Evolutionary conservation across 2,888 invertebrate genomes (phyloP).

Genomic region (Odontothrips loti): DNA sequence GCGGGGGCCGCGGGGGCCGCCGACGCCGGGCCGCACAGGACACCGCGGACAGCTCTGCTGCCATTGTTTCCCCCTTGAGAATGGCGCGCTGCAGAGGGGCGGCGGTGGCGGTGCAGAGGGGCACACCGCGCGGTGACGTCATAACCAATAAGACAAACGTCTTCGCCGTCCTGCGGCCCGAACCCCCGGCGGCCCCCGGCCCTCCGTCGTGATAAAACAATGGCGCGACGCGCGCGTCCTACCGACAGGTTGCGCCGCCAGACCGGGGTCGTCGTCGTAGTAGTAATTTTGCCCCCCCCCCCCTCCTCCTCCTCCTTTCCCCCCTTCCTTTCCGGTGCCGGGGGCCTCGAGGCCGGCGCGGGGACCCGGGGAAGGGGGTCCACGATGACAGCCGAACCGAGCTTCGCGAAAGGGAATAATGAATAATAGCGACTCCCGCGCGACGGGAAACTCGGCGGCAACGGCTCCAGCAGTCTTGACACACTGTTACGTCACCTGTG

Average conservation of each 20-base stretch:
- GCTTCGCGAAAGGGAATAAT: too few species aligned
- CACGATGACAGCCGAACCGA: too few species aligned
- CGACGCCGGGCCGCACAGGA: too few species aligned
- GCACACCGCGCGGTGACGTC: neutral
- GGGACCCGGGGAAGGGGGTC: too few species aligned
- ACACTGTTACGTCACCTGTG: too few species aligned
- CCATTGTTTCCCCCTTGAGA: conserved; percentile 13
- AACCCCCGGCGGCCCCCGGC: neutral
- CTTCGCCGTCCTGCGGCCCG: neutral
- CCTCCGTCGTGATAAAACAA: neutral
- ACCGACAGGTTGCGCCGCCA: neutral
- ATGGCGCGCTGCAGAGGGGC: neutral
- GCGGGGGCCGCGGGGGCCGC: neutral
- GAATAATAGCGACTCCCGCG: too few species aligned
- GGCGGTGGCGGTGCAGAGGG: too few species aligned
- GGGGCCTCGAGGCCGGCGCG: too few species aligned
- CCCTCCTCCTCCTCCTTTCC: too few species aligned
- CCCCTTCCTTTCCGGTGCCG: too few species aligned
- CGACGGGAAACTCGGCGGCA: neutral
- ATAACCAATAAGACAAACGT: conserved; percentile 26
- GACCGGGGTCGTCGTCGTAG: neutral
- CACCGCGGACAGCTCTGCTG: neutral
- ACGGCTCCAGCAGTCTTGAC: too few species aligned
- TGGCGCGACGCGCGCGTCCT: neutral
- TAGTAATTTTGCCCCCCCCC: too few species aligned